Base-by-base conservation (phyloP, 2,888 invertebrate genomes). In the Leucoptera coffeella region DNA sequence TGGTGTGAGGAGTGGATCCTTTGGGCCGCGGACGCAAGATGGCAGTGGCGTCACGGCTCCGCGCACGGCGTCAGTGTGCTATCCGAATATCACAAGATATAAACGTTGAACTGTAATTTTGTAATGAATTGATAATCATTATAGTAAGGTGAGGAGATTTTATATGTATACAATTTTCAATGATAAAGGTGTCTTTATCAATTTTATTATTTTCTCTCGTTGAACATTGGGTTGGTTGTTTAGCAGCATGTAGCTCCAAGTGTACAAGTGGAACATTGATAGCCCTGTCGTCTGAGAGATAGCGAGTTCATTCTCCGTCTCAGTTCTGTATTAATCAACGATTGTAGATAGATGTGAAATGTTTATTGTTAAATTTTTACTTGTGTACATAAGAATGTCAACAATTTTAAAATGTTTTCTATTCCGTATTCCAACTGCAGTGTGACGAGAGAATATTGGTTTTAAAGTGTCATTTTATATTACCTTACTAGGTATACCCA, bases 181-280 rank as follows among this genome's bases (percentile, higher is more conserved):
- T 47, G 42, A 50, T 52, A 54, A 50, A 49, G 48, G 48, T 48
- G 53, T 50, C 50, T 52, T 37, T 41, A n/a, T n/a, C n/a, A n/a
- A n/a, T n/a, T n/a, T n/a, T n/a, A n/a, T n/a, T n/a, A n/a, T n/a
- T 44, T 65, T 67, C 67, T 67, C 65, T 67, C 65, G 61, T 65
- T n/a, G n/a, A n/a, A n/a, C 65, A 62, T 65, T 61, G 51, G 43
- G 45, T 47, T 47, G 39, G 33, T 29, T 29, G n/a, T n/a, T n/a
- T n/a, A n/a, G n/a, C n/a, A n/a, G n/a, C n/a, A n/a, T n/a, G n/a
- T n/a, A n/a, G n/a, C n/a, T n/a, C n/a, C n/a, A n/a, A n/a, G n/a
- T n/a, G n/a, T n/a, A n/a, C n/a, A n/a, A n/a, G n/a, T n/a, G n/a
- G n/a, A n/a, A n/a, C n/a, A n/a, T n/a, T n/a, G n/a, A n/a, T n/a